Evolutionary conservation across 2,797 vertebrate species (phyloP).

Genomic region (Catharus ustulatus): DNA sequence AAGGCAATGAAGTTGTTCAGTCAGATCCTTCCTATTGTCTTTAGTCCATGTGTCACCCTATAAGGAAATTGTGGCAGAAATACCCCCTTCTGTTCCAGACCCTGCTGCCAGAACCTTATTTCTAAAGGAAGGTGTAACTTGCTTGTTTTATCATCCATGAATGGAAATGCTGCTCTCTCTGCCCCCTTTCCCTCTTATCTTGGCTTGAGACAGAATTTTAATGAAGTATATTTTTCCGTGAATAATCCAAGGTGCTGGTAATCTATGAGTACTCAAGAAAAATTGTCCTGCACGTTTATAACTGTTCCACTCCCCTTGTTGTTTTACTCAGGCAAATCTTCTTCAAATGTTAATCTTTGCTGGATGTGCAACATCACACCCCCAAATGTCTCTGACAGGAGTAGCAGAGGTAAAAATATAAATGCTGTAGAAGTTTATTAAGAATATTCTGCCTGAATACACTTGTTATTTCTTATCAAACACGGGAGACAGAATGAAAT

Average conservation of each 20-base stretch:
- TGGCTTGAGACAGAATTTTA: neutral
- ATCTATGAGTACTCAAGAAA: neutral
- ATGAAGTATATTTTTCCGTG: neutral
- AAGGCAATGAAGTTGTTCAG: neutral
- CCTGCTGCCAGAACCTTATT: neutral
- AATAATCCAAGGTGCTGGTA: neutral
- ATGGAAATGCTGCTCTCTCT: neutral
- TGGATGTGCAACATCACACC: neutral
- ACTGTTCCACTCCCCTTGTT: neutral
- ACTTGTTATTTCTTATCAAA: neutral
- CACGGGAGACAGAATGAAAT: neutral
- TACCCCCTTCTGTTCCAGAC: neutral
- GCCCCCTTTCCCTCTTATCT: neutral
- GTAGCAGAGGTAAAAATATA: constrained; percentile 17
- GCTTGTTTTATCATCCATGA: neutral
- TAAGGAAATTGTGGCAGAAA: neutral
- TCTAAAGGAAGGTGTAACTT: neutral
- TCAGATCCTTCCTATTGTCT: neutral
- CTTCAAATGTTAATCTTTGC: neutral
- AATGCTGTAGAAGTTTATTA: neutral
- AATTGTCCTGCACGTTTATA: neutral
- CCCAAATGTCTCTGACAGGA: constrained; percentile 9
- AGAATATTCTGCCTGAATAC: constrained; percentile 1
- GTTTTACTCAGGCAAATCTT: neutral
- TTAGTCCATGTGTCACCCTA: neutral